Evolutionary conservation across 2,888 invertebrate genomes (phyloP), one percentile per base, ranked within the genome.

Genomic region (Sarcophaga subvicina): DNA sequence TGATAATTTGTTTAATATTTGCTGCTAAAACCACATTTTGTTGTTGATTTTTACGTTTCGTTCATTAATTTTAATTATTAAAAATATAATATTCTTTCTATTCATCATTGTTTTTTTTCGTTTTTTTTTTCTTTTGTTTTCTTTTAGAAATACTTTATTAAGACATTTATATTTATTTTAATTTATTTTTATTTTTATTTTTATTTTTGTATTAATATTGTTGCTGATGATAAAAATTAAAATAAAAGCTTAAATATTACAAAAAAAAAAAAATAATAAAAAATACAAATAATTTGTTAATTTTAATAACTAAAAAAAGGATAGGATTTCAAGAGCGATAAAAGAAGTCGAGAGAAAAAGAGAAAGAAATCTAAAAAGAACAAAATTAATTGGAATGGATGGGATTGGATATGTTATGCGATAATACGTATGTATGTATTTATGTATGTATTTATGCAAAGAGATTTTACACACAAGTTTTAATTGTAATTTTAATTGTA

Each of bases 151-250:
- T 37, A 37, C 37, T 37, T 37, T 37, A 37, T 87, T 73, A 70
- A 78, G 69, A 63, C 72, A 70, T 71, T 73, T 82, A 4, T 25
- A 54, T 6, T 64, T 64, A 45, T 67, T 5, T 49, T 12, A 22
- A 20, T 20, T 20, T 20, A 20, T 20, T 22, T 49, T 60, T 60
- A 20, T 47, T 12, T 62, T 14, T 64, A 17, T 47, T 72, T 63
- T 17, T 47, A 78, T 64, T 62, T 59, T 37, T 37, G 67, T 78
- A 59, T 62, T 79, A 54, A 17, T 82, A 81, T 78, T 37, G 59
- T 20, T 69, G 63, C 64, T 80, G 69, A 83, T 73, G 72, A 73
- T 80, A 84, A 81, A 78, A 83, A 83, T 84, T 87, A 81, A 76
- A 76, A 20, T 20, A 66, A 67, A 80, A 8, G 37, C 81, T 86